These are phyloP conservation scores for Andrena bicolor DNA, from an alignment of 2,888 invertebrate species.

Conservation along the genomic window DNA sequence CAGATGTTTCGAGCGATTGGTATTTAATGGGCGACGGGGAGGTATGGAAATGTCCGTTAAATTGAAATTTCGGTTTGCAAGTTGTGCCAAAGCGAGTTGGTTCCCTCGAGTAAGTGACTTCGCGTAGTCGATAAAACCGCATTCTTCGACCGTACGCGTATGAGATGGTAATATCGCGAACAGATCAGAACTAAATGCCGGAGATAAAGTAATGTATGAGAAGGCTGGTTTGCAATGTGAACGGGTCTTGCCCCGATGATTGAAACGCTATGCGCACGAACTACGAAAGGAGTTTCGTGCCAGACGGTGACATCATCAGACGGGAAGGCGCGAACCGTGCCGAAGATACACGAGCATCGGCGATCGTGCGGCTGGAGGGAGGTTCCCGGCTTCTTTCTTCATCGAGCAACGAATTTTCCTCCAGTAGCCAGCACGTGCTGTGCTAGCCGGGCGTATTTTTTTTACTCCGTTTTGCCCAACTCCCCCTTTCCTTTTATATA, in stretches of 20 bases:
- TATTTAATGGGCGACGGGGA: neutral
- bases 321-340: conserved; percentile 59
- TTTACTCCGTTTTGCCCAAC: conserved; percentile 61
- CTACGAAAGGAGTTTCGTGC: conserved; percentile 59
- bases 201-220: neutral
- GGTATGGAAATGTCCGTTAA: neutral
- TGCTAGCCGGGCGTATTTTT: conserved; percentile 74
- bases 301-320: conserved; percentile 65
- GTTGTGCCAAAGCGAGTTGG: neutral
- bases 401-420: conserved; percentile 58
- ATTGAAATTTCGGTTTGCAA: conserved; percentile 1
- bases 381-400: conserved; percentile 61
- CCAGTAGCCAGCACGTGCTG: conserved; percentile 83
- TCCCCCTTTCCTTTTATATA: conserved; percentile 55
- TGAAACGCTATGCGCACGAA: conserved; percentile 48
- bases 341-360: conserved; percentile 58
- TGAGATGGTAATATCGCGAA: neutral
- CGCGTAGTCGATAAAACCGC: neutral
- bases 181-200: neutral
- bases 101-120: neutral
- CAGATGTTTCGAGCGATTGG: neutral
- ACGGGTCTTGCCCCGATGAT: conserved; percentile 48
- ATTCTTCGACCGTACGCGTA: neutral
- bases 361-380: conserved; percentile 56
- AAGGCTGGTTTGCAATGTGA: conserved; percentile 42